Evolutionary conservation across 1,140 invertebrate species (phyloP).

Genomic region (Armadillidium nasatum): DNA sequence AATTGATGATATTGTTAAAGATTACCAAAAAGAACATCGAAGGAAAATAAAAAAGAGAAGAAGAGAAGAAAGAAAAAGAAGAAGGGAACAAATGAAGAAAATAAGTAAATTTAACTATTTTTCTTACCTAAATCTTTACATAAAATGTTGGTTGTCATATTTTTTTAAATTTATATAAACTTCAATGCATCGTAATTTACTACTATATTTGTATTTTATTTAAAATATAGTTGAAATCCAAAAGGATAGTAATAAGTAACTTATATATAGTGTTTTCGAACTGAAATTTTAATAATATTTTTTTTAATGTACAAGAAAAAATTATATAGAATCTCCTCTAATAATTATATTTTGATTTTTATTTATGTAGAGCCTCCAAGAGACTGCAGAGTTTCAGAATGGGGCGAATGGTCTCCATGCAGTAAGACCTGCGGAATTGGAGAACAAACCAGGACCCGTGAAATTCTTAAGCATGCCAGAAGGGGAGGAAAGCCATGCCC

Average conservation of each 20-base stretch:
- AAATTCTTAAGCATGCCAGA: slow-evolving; percentile 66
- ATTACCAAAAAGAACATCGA: slow-evolving; percentile 40
- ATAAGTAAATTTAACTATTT: background rate
- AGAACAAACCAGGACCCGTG: slow-evolving; percentile 70
- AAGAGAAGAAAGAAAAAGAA: slow-evolving; percentile 35
- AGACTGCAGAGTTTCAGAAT: slow-evolving; percentile 78
- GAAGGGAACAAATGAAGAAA: slow-evolving; percentile 26
- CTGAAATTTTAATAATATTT: too few relatives aligned
- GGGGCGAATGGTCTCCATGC: slow-evolving; percentile 79
- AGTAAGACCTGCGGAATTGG: slow-evolving; percentile 81
- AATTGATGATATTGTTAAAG: slow-evolving; percentile 43
- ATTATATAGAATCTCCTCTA: too few relatives aligned
- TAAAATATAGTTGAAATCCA: too few relatives aligned
- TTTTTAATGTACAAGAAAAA: too few relatives aligned
- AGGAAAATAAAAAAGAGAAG: slow-evolving; percentile 38
- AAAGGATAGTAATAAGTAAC: too few relatives aligned
- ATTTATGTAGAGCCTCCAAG: slow-evolving; percentile 50
- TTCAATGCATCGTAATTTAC: too few relatives aligned
- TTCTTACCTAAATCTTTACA: too few relatives aligned
- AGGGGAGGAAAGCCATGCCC: slow-evolving; percentile 73
- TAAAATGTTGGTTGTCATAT: too few relatives aligned
- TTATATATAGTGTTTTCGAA: too few relatives aligned
- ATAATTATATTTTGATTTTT: too few relatives aligned
- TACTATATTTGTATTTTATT: too few relatives aligned
- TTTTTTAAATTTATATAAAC: too few relatives aligned